Base-by-base conservation (phyloP, 2,888 invertebrate species). In the Leucania comma region DNA sequence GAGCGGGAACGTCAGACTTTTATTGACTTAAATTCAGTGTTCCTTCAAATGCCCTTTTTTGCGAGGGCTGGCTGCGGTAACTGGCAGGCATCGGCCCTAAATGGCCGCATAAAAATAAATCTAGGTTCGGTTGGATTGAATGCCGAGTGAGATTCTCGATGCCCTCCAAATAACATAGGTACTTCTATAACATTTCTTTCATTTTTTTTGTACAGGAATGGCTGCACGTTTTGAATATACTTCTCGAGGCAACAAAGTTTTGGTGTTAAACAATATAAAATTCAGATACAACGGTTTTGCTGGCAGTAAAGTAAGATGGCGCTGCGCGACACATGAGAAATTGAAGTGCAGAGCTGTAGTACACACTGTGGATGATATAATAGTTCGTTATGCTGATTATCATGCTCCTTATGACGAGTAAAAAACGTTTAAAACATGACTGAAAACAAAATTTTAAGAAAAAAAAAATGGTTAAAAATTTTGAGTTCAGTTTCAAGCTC, bases 251-350 rank as follows among this genome's bases (percentile, higher is more conserved):
- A 87, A 78, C 8, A 74, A 69, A 22, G 54, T 81, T 1, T 62
- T 89, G 12, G 14, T 86, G 6, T 22, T 83, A 8, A 78, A 81
- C 12, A 65, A 75, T 6, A 51, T 63, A 50, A 87, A 77, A 51
- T 89, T 76, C 29, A 81, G 86, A 5, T 35, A 65, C 6, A 85
- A 86, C 24, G 83, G 85, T 5, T 56, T 42, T 1, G 48, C 74
- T 6, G 79, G 72, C 0, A 53, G 29, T 1, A 90, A 89, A 48
- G 67, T 75, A 1, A 66, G 87, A 54, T 90, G 89, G 90, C 73
- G 86, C 0, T 90, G 88, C 66, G 75, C 87, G 0, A 68, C 85
- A 0, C 88, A 89, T 32, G 77, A 84, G 59, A 79, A 51, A n/a
- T 66, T 22, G 0, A 68, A 74, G 14, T 90, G 90, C 56, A 85